Evolutionary conservation across 2,113 vertebrate genomes (phyloP).

Genomic region (Charadrius vociferus): DNA sequence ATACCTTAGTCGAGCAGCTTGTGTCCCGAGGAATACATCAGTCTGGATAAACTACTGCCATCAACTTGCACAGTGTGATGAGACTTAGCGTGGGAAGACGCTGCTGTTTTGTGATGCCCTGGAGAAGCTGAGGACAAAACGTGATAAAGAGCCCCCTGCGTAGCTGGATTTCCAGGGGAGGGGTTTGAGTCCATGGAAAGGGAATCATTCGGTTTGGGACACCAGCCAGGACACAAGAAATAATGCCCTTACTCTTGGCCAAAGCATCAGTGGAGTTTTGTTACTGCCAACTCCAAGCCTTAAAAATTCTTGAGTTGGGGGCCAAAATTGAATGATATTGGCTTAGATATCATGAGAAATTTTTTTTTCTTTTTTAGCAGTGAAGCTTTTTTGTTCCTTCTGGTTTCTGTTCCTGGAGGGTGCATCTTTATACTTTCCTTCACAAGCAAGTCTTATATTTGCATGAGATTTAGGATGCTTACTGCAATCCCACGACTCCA

Average conservation of each 20-base stretch:
- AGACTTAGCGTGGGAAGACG: not conserved
- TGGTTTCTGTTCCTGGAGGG: not conserved
- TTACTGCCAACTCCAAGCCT: not conserved
- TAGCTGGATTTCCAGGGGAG: not conserved
- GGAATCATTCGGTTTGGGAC: not conserved
- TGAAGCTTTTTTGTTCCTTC: not conserved
- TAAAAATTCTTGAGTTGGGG: not conserved
- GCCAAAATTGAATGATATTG: not conserved
- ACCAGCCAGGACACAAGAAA: not conserved
- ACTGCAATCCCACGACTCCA: not conserved
- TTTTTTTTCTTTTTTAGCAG: not conserved
- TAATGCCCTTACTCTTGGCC: not conserved
- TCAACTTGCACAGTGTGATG: not conserved
- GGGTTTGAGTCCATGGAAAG: not conserved
- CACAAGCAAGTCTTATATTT: not conserved
- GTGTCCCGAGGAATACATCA: conserved; percentile 17
- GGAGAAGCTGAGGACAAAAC: conserved; percentile 12
- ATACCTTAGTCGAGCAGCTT: not conserved
- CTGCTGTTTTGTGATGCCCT: not conserved
- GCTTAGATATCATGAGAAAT: not conserved
- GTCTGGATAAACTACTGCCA: conserved; percentile 13
- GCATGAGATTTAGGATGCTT: not conserved
- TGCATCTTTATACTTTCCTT: not conserved
- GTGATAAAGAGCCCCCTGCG: not conserved
- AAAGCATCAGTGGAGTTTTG: not conserved